Evolutionary conservation across 2,113 vertebrate genomes (phyloP).

Genomic region (Glareola pratincola): DNA sequence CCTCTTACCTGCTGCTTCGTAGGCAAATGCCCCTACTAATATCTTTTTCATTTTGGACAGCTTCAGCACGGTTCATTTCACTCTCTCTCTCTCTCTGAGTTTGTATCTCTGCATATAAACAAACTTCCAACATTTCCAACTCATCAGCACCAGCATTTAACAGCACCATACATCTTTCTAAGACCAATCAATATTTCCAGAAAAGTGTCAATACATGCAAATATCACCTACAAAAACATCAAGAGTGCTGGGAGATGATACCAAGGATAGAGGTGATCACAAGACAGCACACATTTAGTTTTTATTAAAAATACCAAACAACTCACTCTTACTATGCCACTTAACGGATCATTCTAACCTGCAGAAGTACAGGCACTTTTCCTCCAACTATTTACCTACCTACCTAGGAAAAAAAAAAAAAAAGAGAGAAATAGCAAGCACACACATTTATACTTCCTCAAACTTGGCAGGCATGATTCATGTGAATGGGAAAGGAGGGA

Average conservation of each 20-base stretch:
- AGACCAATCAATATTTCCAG: conserved; percentile 3
- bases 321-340: conserved; percentile 64
- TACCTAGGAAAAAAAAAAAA: conserved; percentile 52
- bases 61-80: neutral
- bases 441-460: conserved; percentile 49
- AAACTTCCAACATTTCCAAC: conserved; percentile 17
- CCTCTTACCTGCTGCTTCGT: neutral
- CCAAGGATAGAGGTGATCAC: conserved; percentile 40
- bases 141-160: conserved; percentile 22
- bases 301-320: conserved; percentile 58
- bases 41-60: neutral
- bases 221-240: conserved; percentile 7
- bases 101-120: neutral
- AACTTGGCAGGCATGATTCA: conserved; percentile 10
- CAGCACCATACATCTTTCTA: conserved; percentile 26
- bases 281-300: conserved; percentile 53
- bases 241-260: conserved; percentile 34
- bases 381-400: conserved; percentile 46
- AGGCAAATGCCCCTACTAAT: neutral
- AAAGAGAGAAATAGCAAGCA: conserved; percentile 48
- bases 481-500: neutral
- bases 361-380: conserved; percentile 8
- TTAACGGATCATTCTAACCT: conserved; percentile 40
- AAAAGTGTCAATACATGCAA: conserved; percentile 61
- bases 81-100: neutral